Evolutionary conservation across 2,113 vertebrate species (phyloP), one percentile per base, ranked within the genome.

Genomic region (Sarotherodon lohbergeri): DNA sequence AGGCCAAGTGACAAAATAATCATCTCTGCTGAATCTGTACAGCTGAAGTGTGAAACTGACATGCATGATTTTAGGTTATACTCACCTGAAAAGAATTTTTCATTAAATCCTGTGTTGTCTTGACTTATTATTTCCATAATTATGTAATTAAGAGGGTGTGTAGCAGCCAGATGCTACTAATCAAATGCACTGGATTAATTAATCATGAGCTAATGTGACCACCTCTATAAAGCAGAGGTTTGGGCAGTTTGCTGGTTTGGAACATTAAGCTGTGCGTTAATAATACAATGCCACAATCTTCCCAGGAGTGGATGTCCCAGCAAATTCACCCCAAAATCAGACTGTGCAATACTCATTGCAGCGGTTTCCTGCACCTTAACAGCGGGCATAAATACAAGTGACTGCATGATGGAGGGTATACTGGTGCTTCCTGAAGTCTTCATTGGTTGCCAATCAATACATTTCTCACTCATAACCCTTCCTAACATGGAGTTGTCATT

Each of bases 291-390:
- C 68, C 41, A 17, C 9, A 48, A 29, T 48, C 68, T 48, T 76
- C 14, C 9, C 41, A 48, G 41, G 13, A 46, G 39, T 27, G 12
- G 36, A 24, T 24, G n/a, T 46, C 2, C 8, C 39, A 46, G 13
- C 0, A 76, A 48, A 76, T 11, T 76, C 41, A 76, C 43, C 22
- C 68, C 14, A 46, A 73, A 0, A 4, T 11, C 22, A 46, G 14
- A 73, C 39, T 27, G 22, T 1, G 0, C 68, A 17, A 1, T 0
- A 27, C 9, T 17, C 41, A n/a, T n/a, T 66, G 61, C 10, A 66
- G 32, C 17, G n/a, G 0, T 36, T 36, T 36, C 61, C 61, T 66
- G 2, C 61, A 12, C 61, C 32, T 7, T 66, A 66, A 36, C 9
- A 66, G 6, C 1, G 0, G 41, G 41, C 41, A 43, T 13, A 43